A percentile compares a stretch with the other conserved stretches of the same genome.
Evolutionary conservation across 1,140 invertebrate species (phyloP).

Genomic region (Ruditapes philippinarum): DNA sequence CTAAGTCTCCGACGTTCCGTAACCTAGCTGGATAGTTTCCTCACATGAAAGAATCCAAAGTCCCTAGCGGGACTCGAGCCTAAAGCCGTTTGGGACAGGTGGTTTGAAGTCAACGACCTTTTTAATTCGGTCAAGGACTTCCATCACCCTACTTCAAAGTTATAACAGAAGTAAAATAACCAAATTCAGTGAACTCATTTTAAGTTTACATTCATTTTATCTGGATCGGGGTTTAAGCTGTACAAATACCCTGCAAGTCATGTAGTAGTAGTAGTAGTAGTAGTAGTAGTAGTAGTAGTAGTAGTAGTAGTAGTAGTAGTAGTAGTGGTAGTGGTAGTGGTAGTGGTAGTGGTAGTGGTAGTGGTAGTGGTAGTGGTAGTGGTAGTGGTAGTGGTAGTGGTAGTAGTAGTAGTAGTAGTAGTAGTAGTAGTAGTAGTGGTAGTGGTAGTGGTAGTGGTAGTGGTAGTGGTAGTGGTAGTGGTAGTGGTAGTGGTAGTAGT

Average conservation of each 20-base stretch:
- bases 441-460: neutral
- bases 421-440: neutral
- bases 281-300: neutral
- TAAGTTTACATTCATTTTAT: neutral
- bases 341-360: conserved; percentile 32
- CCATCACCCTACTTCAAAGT: too few relatives aligned
- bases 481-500: neutral
- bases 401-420: neutral
- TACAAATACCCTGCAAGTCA: neutral
- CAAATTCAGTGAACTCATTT: neutral
- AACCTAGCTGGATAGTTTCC: too few relatives aligned
- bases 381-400: neutral
- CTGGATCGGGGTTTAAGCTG: neutral
- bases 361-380: neutral
- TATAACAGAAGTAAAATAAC: too few relatives aligned
- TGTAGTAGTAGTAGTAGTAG: neutral
- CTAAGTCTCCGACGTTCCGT: too few relatives aligned
- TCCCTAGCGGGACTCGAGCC: too few relatives aligned
- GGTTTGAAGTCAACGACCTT: too few relatives aligned
- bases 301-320: conserved; percentile 1
- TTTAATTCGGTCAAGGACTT: too few relatives aligned
- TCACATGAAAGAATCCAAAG: too few relatives aligned
- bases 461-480: neutral
- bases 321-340: conserved; percentile 29
- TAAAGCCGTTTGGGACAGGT: too few relatives aligned